These are phyloP conservation scores for Heloderma charlesbogerti DNA, from an alignment of 2,113 vertebrate species.

Conservation along the genomic window DNA sequence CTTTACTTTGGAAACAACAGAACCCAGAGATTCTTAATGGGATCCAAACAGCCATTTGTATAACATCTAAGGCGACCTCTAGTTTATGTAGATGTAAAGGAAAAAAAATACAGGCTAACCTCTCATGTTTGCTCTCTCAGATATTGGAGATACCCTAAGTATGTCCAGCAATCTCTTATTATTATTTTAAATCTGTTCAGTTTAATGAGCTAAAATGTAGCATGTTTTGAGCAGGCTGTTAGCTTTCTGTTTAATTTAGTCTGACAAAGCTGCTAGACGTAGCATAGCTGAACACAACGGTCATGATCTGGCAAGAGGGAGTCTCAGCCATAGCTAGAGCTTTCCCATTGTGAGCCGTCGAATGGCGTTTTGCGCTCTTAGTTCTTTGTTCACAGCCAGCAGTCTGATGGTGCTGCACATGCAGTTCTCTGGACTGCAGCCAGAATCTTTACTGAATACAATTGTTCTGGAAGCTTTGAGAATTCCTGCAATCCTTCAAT, in stretches of 20 bases:
- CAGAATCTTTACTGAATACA: neutral
- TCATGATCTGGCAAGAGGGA: neutral
- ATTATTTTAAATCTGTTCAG: neutral
- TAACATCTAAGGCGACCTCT: neutral
- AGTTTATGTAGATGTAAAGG: neutral
- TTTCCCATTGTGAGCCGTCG: neutral
- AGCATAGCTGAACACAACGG: neutral
- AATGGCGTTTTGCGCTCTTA: neutral
- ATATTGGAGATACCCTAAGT: neutral
- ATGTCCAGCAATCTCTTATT: neutral
- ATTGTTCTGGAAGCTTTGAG: neutral
- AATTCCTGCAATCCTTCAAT: neutral
- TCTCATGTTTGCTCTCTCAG: neutral
- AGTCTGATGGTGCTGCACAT: neutral
- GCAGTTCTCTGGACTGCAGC: neutral
- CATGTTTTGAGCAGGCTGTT: neutral
- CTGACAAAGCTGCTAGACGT: neutral
- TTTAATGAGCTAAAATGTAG: constrained; percentile 18
- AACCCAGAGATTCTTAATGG: neutral
- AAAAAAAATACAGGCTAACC: neutral
- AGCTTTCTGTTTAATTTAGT: constrained; percentile 4
- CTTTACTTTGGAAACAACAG: neutral
- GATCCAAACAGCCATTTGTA: neutral
- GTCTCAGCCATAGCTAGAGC: neutral
- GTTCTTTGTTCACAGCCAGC: neutral